Conservation (phyloP, 1,140 invertebrate genomes). For the Portunus trituberculatus region DNA sequence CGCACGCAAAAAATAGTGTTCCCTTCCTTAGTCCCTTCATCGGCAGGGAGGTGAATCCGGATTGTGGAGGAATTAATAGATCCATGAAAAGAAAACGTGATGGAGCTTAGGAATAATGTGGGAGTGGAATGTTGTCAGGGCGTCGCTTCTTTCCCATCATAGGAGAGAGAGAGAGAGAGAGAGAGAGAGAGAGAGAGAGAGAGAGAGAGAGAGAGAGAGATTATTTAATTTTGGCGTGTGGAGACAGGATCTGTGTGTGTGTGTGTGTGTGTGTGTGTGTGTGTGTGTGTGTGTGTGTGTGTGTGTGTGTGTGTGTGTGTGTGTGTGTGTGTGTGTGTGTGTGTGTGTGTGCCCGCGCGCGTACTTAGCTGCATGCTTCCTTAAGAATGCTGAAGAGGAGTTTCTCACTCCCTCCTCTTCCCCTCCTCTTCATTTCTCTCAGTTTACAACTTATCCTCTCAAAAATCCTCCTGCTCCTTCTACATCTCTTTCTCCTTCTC, state of each 20-base stretch:
- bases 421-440: not conserved
- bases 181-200: not conserved
- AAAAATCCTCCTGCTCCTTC: not conserved
- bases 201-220: not conserved
- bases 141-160: not conserved
- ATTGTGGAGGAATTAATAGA: not conserved
- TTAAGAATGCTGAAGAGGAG: not conserved
- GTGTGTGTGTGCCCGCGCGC: not conserved
- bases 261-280: constrained; percentile 20
- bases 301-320: constrained; percentile 5
- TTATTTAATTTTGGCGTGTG: not conserved
- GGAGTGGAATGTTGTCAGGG: not conserved
- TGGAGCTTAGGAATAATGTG: not conserved
- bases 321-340: not conserved
- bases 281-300: constrained; percentile 16
- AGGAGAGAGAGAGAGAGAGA: not conserved
- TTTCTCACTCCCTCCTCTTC: not conserved
- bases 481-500: not conserved
- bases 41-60: too few relatives aligned
- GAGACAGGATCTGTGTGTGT: not conserved
- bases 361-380: not conserved
- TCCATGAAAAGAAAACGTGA: not conserved
- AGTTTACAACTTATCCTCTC: not conserved
- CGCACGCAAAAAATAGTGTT: too few relatives aligned
- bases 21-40: too few relatives aligned